Evolutionary conservation across 2,888 invertebrate genomes (phyloP), one percentile per base, ranked within the genome.

Genomic region (Steinernema carpocapsae): DNA sequence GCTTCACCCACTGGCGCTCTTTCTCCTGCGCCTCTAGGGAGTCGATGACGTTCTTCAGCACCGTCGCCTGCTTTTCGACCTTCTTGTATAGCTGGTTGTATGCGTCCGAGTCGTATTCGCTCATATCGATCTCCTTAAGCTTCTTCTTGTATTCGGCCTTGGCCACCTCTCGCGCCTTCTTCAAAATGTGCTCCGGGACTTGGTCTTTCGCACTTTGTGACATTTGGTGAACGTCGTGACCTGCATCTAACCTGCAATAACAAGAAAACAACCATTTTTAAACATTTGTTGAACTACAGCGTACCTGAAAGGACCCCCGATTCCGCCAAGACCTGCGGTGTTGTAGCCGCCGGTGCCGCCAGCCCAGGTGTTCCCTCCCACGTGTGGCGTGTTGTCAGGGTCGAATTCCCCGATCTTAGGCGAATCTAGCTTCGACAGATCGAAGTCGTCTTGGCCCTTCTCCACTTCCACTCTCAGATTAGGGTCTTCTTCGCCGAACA

Each of bases 281-380:
- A n/a, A n/a, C n/a, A n/a, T n/a, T n/a, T n/a, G n/a, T n/a, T n/a
- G n/a, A n/a, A n/a, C n/a, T n/a, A n/a, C n/a, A n/a, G n/a, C n/a
- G 73, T 70, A 76, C 76, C 79, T 90, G 89, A 94, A 97, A 0
- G 97, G 96, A 0, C 96, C 97, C 22, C 97, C 97, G 88, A 94
- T 94, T 0, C 97, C 97, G 12, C 97, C 97, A 51, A 97, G 90
- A 0, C 97, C 97, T 0, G 96, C 95, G 0, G 96, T 97, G 88
- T 95, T 95, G 74, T 95, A 88, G 26, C 90, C 90, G 59, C 95
- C 95, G 82, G 88, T 80, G 73, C 64, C 76, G 42, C 96, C 95
- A 64, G 96, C 95, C 96, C 97, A 97, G 0, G 93, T 94, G 88
- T 95, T 95, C 0, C 97, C 97, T 42, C 97, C 97, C 52, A 95